phyloP scores from a whole-genome alignment of 2,888 invertebrate genomes.

The Gryllus longicercus region DNA sequence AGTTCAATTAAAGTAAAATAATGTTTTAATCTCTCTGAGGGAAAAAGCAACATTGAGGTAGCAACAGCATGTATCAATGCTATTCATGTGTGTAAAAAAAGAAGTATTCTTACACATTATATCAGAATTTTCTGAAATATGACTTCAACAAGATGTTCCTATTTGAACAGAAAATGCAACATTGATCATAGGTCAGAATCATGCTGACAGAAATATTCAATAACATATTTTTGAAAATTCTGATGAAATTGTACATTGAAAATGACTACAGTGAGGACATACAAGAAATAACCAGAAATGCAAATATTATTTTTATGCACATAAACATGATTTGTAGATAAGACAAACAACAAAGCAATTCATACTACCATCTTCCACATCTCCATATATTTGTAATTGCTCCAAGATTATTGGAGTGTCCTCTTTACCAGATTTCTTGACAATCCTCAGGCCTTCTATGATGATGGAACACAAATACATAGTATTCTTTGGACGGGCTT shows the following conservation, averaged over 20 bases:
- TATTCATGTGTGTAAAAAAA: background rate
- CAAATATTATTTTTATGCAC: background rate
- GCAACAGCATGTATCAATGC: slow-evolving; percentile 8
- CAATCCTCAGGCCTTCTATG: background rate
- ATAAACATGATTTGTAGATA: background rate
- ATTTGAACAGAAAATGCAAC: background rate
- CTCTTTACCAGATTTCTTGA: background rate
- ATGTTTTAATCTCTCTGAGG: background rate
- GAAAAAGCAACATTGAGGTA: slow-evolving; percentile 2
- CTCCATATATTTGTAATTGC: background rate
- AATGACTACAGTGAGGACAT: slow-evolving; percentile 19
- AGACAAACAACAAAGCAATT: background rate
- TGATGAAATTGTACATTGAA: slow-evolving; percentile 26
- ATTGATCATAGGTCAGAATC: background rate
- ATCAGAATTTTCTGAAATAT: slow-evolving; percentile 11
- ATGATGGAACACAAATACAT: background rate
- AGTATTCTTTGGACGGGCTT: slow-evolving; percentile 4
- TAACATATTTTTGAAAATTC: background rate
- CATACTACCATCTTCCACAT: background rate
- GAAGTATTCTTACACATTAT: background rate
- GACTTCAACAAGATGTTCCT: background rate
- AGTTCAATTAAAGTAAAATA: background rate
- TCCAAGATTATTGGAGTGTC: background rate
- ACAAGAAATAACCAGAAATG: background rate
- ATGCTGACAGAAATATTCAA: no score